Percentiles rank a stretch among this genome's conserved stretches.
These are phyloP conservation scores for Diplodus puntazzo DNA, from an alignment of 2,797 vertebrate genomes.

Conservation along the genomic window DNA sequence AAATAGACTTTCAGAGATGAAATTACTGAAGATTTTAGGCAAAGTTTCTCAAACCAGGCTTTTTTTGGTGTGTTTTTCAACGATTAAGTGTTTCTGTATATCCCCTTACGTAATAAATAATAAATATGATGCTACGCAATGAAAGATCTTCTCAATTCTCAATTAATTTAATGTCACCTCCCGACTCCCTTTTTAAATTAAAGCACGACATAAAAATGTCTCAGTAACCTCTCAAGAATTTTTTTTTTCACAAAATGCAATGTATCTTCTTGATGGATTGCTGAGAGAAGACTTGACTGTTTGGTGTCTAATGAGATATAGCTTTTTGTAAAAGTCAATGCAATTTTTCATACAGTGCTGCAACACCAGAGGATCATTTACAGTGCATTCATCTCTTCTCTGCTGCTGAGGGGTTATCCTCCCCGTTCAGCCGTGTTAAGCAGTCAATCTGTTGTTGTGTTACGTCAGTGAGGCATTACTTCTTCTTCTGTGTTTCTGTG, in stretches of 20 bases:
- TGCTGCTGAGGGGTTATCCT: conserved; percentile 40
- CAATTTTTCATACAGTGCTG: conserved; percentile 37
- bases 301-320: conserved; percentile 48
- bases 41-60: background rate
- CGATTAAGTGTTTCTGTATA: background rate
- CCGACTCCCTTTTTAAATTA: background rate
- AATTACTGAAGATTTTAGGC: background rate
- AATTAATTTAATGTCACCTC: background rate
- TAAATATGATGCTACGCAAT: too few relatives aligned
- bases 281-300: conserved; percentile 33
- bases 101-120: background rate
- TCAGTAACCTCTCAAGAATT: background rate
- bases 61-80: background rate
- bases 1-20: background rate
- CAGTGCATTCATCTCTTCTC: conserved; percentile 24
- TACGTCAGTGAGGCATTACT: conserved; percentile 18
- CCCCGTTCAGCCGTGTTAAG: background rate
- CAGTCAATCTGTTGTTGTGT: conserved; percentile 28
- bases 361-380: conserved; percentile 25
- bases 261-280: conserved; percentile 38
- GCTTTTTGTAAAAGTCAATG: conserved; percentile 37
- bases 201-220: conserved; percentile 4
- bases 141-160: too few relatives aligned
- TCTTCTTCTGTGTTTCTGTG: too few relatives aligned
- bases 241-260: background rate